Evolutionary conservation across 1,140 invertebrate species (phyloP), one percentile per base, ranked within the genome.

Genomic region (Drosophila takahashii): DNA sequence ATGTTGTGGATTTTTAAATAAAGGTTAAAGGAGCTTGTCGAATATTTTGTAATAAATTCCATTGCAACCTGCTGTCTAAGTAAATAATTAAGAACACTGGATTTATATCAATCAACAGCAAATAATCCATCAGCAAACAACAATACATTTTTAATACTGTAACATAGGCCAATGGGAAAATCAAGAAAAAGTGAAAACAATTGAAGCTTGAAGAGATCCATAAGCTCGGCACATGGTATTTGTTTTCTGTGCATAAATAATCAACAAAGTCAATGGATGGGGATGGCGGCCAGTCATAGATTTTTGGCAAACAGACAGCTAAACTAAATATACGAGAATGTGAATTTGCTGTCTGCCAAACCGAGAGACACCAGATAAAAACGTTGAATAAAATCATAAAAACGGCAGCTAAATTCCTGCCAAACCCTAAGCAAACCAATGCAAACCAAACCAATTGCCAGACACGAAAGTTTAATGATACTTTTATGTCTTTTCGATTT

Each of bases 161-260:
- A 48, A 37, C 26, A 67, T 26, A 41, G 53, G 26, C 34, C 39
- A 16, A 29, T 11, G 22, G 29, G 29, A 64, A 39, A 44, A 56
- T 36, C 15, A 34, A 59, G 11, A 27, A 52, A 57, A 69, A 73
- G 44, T 67, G 22, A 75, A 85, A 81, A 81, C 73, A 81, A 86
- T 77, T 69, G 73, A 73, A 69, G 34, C 1, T 32, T 34, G 34
- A 29, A 34, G 57, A 50, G 72, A 18, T 44, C 67, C 32, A 32
- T 44, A 52, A 65, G 47, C 52, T 42, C 64, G 29, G 41, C 61
- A 61, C 39, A 70, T 80, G 65, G 64, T 75, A 80, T 83, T 80
- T 70, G 74, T 78, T 70, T 87, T 74, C 51, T 59, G 64, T 76
- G 69, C 81, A 85, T 85, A 85, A 85, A 85, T 87, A 85, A 78